Base-by-base conservation (phyloP, 1,140 invertebrate genomes). In the Eurosta solidaginis region DNA sequence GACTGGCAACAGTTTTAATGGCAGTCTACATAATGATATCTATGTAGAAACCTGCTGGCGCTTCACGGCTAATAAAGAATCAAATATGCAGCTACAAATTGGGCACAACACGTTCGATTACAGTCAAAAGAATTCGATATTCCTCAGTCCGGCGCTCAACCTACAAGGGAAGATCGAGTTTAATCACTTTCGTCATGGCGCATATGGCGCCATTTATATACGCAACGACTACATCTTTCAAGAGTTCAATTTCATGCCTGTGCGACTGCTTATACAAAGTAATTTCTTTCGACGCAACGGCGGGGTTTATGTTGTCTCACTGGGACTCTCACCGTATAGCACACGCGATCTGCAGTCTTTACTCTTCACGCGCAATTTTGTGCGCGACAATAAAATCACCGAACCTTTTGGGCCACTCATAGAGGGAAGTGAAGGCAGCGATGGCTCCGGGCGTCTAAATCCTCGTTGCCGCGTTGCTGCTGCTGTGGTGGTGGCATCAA, bases 281-380 rank as follows among this genome's bases (percentile, higher is more conserved):
- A 99, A 99, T 85, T 92, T 94, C 83, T 98, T 99, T 86, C 91
- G 92, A 76, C 90, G 93, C 10, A 99, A 99, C 87, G 90, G 89
- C 44, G 98, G 98, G 0, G 89, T 92, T 0, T 98, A 96, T 89
- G 96, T 97, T 0, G 94, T 93, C 0, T 96, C 94, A 83, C 87
- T 99, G 6, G 95, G 96, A 1, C 87, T 98, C 0, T 96, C 95
- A 17, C 94, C 97, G 3, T 96, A 96, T 82, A 94, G 94, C 82
- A 91, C 92, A 12, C 78, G 82, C 0, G 86, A 91, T 78, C 83
- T 91, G 9, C 97, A 99, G 84, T 92, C 91, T 49, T 86, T 98
- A 36, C 83, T 95, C 5, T 97, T 98, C 82, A 96, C 95, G 0
- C 92, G 94, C 82, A 99, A 99, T 87, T 95, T 94, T 85, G 90